Evolutionary conservation across 2,888 invertebrate genomes (phyloP).

Genomic region (Drosophila peninsularis): DNA sequence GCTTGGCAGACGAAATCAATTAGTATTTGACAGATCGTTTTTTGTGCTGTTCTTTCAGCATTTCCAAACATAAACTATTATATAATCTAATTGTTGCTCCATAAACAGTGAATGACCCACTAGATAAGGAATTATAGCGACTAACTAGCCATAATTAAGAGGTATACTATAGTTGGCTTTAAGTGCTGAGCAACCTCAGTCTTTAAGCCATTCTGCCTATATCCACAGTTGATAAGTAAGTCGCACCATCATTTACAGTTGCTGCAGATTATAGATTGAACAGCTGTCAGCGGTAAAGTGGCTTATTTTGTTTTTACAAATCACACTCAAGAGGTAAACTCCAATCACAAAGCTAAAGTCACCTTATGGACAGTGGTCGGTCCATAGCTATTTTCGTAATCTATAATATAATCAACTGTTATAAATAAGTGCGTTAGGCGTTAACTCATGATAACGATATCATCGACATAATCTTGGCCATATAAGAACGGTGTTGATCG

Average conservation of each 20-base stretch:
- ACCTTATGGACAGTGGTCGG: no score
- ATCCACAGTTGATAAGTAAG: not conserved
- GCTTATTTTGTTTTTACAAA: not conserved
- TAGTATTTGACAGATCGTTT: conserved; percentile 16
- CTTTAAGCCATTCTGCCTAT: not conserved
- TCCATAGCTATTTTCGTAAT: conserved; percentile 4
- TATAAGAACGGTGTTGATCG: conserved; percentile 47
- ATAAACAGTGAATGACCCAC: not conserved
- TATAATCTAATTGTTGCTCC: not conserved
- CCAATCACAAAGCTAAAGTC: not conserved
- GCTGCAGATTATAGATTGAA: not conserved
- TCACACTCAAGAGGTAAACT: not conserved
- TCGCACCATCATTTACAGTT: not conserved
- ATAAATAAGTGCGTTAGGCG: conserved; percentile 30
- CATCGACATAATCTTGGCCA: not conserved
- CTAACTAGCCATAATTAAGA: not conserved
- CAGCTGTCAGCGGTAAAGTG: not conserved
- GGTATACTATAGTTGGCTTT: not conserved
- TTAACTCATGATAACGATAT: conserved; percentile 23
- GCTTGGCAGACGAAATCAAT: conserved; percentile 19
- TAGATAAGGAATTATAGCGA: conserved; percentile 12
- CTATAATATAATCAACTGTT: conserved; percentile 9
- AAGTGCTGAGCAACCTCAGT: not conserved
- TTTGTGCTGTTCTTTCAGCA: not conserved
- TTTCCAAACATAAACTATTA: conserved; percentile 13